These are phyloP conservation scores for Anarsia innoxiella DNA, from an alignment of 2,888 invertebrate genomes.

Conservation along the genomic window DNA sequence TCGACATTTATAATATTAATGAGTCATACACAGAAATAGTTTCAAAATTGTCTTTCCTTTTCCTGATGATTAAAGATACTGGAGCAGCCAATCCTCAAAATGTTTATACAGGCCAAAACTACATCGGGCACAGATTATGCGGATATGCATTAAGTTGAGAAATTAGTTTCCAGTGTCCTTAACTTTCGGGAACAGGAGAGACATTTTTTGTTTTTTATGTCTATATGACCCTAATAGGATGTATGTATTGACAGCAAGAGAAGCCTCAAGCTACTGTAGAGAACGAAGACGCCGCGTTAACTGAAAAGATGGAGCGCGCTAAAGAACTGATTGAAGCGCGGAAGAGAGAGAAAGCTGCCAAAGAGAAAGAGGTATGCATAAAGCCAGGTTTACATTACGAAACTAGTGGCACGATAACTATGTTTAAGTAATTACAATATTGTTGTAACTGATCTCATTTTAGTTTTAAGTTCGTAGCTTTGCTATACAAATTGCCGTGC, in stretches of 20 bases:
- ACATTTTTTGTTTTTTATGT: neutral
- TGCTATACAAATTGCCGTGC: neutral
- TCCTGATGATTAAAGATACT: no score
- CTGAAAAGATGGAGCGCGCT: constrained; percentile 79
- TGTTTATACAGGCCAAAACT: no score
- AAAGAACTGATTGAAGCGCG: constrained; percentile 81
- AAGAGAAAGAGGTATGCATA: constrained; percentile 77
- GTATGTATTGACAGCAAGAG: neutral
- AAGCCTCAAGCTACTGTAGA: neutral
- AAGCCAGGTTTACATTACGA: neutral
- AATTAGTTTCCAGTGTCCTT: neutral
- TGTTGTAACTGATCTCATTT: neutral
- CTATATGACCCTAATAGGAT: neutral
- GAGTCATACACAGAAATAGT: no score
- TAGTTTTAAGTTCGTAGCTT: neutral
- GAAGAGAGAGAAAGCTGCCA: constrained; percentile 76
- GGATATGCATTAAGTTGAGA: no score
- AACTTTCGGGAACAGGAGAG: neutral
- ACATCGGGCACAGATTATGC: no score
- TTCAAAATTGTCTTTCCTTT: no score
- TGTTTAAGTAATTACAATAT: no score
- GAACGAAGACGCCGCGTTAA: constrained; percentile 22
- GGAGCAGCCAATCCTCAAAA: no score
- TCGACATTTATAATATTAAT: no score
- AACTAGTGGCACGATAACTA: no score